Conservation (phyloP, 2,797 vertebrate genomes). For the Hylomyscus alleni region DNA sequence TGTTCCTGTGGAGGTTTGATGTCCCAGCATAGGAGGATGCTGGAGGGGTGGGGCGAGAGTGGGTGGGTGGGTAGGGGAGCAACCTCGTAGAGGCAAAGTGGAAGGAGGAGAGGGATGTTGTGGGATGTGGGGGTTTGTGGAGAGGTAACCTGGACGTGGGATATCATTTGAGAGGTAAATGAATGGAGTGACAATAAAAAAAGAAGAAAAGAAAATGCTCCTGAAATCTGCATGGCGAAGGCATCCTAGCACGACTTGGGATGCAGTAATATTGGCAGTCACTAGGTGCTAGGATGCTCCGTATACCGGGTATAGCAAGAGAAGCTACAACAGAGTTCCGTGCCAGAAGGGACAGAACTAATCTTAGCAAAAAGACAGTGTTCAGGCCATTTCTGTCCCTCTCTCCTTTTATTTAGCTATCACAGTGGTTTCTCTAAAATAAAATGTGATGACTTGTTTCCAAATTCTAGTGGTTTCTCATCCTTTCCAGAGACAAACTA, state of each 20-base stretch:
- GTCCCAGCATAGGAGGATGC: too few relatives aligned
- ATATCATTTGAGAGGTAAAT: too few relatives aligned
- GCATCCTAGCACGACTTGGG: neutral
- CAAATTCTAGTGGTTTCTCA: neutral
- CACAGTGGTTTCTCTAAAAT: neutral
- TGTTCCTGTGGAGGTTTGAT: too few relatives aligned
- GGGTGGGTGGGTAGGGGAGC: too few relatives aligned
- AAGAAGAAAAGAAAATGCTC: neutral
- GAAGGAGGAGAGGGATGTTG: too few relatives aligned
- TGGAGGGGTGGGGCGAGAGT: too few relatives aligned
- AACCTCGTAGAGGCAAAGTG: too few relatives aligned
- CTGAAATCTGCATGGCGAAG: constrained; percentile 35
- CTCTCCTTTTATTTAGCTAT: neutral
- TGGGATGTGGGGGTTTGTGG: too few relatives aligned
- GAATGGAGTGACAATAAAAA: too few relatives aligned
- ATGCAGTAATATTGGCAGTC: neutral
- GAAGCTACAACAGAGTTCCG: neutral
- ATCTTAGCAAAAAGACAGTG: neutral
- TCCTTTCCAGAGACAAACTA: neutral
- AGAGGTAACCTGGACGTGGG: too few relatives aligned
- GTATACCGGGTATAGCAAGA: neutral
- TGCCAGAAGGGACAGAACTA: neutral
- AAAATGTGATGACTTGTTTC: neutral
- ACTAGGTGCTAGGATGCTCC: too few relatives aligned
- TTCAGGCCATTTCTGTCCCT: neutral